phyloP scores from a whole-genome alignment of 2,113 vertebrate species.

The Chinchilla lanigera region DNA sequence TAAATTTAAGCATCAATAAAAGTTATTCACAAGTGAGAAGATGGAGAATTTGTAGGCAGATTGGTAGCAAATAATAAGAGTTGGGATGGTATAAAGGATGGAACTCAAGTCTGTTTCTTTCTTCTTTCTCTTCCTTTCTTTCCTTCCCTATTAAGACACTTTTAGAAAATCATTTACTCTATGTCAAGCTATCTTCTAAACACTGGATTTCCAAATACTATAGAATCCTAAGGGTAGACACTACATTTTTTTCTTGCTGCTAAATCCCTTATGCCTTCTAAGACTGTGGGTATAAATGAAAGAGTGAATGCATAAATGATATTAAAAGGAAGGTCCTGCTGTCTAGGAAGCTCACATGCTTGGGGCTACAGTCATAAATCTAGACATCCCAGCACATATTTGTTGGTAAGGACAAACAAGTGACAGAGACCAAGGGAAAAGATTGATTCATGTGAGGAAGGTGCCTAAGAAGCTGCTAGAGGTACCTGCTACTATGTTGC shows the following conservation, averaged over 20 bases:
- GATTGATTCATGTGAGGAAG: neutral
- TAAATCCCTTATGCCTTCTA: constrained; percentile 19
- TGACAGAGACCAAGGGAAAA: neutral
- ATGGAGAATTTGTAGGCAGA: neutral
- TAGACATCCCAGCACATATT: neutral
- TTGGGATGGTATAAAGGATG: neutral
- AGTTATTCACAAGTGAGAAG: constrained; percentile 19
- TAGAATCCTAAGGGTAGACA: neutral
- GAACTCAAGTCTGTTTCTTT: neutral
- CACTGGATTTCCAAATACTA: neutral
- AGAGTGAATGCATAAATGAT: neutral
- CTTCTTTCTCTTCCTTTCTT: neutral
- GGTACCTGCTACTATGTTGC: neutral
- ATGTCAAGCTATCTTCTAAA: neutral
- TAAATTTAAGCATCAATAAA: constrained; percentile 18
- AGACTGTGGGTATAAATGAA: constrained; percentile 19
- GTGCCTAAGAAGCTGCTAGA: neutral
- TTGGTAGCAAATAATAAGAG: constrained; percentile 51
- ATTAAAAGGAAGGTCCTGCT: constrained; percentile 13
- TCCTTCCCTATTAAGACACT: neutral
- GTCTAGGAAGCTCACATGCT: neutral
- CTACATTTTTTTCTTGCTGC: constrained; percentile 26
- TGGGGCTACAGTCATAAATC: neutral
- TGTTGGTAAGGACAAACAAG: constrained; percentile 3
- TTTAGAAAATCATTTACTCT: neutral